These are phyloP conservation scores for Ochropleura plecta DNA, from an alignment of 2,888 invertebrate species.

Conservation along the genomic window DNA sequence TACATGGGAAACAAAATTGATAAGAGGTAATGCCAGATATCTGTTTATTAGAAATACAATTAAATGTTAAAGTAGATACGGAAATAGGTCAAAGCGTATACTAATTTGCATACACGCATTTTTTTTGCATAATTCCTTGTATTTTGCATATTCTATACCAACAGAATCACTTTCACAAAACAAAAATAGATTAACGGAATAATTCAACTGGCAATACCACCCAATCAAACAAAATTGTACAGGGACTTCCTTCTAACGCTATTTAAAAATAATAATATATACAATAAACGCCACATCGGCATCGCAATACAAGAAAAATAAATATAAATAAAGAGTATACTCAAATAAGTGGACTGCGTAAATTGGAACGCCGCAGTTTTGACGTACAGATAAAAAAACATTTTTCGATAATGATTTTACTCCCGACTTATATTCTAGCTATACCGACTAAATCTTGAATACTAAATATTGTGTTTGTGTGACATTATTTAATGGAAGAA, in stretches of 20 bases:
- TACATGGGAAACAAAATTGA: conserved; percentile 48
- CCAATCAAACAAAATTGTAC: conserved; percentile 55
- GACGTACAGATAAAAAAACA: conserved; percentile 58
- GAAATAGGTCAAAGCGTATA: background rate
- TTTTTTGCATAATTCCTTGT: background rate
- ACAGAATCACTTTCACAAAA: background rate
- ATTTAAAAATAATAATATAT: conserved; percentile 69
- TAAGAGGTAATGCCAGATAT: conserved; percentile 44
- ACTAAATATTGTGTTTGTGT: conserved; percentile 68
- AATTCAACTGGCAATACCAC: conserved; percentile 55
- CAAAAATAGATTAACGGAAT: conserved; percentile 3
- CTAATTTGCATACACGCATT: background rate
- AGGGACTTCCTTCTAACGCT: conserved; percentile 62
- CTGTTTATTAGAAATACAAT: background rate
- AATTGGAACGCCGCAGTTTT: conserved; percentile 66
- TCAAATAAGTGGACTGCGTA: conserved; percentile 72
- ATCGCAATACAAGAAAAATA: conserved; percentile 66
- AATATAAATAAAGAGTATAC: conserved; percentile 72
- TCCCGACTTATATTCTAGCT: conserved; percentile 77
- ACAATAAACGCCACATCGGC: conserved; percentile 66
- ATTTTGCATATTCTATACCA: conserved; percentile 1
- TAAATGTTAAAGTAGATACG: background rate
- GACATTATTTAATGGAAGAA: conserved; percentile 50
- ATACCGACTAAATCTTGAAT: conserved; percentile 75
- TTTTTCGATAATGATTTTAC: conserved; percentile 61